Base-by-base conservation (phyloP, 2,797 vertebrate genomes). In the Periparus ater region DNA sequence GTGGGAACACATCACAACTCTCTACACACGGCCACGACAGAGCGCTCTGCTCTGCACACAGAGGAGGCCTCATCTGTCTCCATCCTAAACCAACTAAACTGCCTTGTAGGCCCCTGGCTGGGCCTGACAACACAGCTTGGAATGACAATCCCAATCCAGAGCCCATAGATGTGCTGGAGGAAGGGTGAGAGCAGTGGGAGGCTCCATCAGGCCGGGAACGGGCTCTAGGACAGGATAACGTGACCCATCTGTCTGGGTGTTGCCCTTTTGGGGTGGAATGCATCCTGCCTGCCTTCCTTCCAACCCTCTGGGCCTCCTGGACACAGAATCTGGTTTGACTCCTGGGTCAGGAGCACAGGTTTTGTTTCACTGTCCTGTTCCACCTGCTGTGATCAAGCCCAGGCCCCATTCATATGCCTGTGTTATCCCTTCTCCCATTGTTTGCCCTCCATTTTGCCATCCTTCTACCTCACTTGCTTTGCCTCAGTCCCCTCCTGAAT, bases 11-110 rank as follows among this genome's bases (percentile, higher is more conserved):
- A 38, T 15, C n/a, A 17, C 38, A 10, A 10, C 29, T 48, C 51
- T 5, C 42, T 7, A 2, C 8, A 2, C 4, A 0, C 1, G 2
- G 57, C n/a, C 21, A 11, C 4, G 1, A 21, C 42, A 17, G 30
- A 53, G 32, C 2, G 1, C 51, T 38, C 26, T 55, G 25, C 21
- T 20, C 15, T 26, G 17, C 20, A 5, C 20, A 8, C 2, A 3
- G 18, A 7, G 22, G 44, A 26, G 21, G n/a, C 20, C 16, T 68
- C 16, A 0, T 44, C 55, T 40, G 3, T 34, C 47, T 25, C 38
- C 48, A 23, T 2, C 21, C n/a, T 55, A 23, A 77, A 38, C 9
- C 25, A 36, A 15, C 12, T 48, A 9, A 51, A 44, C 45, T 47
- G 38, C 29, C 21, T 34, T 58, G 58, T 42, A 25, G 57, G 51